Evolutionary conservation across 2,113 vertebrate genomes (phyloP), one percentile per base, ranked within the genome.

Genomic region (Garra rufa): DNA sequence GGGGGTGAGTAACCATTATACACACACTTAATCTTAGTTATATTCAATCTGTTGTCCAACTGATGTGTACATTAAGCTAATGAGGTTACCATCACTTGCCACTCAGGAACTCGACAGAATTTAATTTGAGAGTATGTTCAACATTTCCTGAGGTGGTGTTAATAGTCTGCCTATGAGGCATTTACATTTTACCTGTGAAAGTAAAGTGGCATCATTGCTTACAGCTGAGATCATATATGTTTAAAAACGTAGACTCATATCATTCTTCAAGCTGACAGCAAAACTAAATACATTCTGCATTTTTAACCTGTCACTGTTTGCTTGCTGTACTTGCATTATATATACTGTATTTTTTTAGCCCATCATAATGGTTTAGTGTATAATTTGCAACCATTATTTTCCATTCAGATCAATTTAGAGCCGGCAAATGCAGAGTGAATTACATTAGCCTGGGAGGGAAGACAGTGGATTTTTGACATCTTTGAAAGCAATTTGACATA

Each of bases 161-260:
- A 81, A 70, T 28, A 13, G 59, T 4, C 26, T 65, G 24, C 24
- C 38, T 28, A 65, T 48, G 59, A 80, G 59, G 26, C 77, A 65
- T 80, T 80, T 80, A 48, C 19, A 80, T 65, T 48, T 65, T 21
- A 80, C 43, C n/a, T 30, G 43, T 80, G 77, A 43, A 65, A 80
- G 15, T 78, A n/a, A 34, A 44, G 11, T 43, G 13, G 6, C 38
- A 24, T 61, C 2, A 24, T 1, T 77, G 13, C 24, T 26, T 15
- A 74, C 71, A 28, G 6, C n/a, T 67, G 65, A 67, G 15, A 44
- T 48, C 46, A 14, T 48, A 28, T 74, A 46, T 1, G 3, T 74
- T 43, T 4, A 55, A n/a, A 48, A 57, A 52, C 17, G 14, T 52
- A n/a, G 5, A 15, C 26, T 57, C 5, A 48, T 26, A 28, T 48